Conservation (phyloP, 2,797 vertebrate genomes). For the Agapornis canus region DNA sequence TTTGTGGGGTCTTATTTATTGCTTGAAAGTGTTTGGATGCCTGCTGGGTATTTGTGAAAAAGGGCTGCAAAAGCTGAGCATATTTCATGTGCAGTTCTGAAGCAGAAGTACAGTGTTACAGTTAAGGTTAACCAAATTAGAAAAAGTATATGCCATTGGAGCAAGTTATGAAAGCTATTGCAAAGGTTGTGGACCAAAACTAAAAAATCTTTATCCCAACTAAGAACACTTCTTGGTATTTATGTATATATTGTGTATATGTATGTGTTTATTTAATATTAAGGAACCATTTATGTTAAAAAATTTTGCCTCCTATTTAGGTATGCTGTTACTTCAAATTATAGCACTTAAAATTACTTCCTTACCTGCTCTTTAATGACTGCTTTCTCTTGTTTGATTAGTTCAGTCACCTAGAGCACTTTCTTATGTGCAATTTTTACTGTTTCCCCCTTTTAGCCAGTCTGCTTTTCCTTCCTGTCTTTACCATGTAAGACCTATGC, state of each 20-base stretch:
- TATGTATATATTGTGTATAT: neutral
- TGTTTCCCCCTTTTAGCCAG: neutral
- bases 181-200: neutral
- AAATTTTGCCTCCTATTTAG: neutral
- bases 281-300: neutral
- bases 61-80: neutral
- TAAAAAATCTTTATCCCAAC: neutral
- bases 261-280: neutral
- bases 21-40: slow-evolving; percentile 52
- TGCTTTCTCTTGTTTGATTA: slow-evolving; percentile 13
- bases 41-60: slow-evolving; percentile 44
- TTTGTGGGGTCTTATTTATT: slow-evolving; percentile 68
- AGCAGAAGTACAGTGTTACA: neutral
- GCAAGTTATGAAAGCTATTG: neutral
- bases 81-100: neutral
- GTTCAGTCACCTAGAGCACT: neutral
- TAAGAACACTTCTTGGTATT: neutral
- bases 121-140: neutral
- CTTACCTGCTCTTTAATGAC: neutral
- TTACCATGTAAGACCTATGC: neutral
- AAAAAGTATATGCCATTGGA: neutral
- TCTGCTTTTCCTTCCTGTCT: neutral
- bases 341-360: neutral
- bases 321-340: neutral
- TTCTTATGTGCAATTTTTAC: neutral